Conservation (phyloP, 37 sponge, comb jelly and placozoan species). For the Aplysina aerophoba region DNA sequence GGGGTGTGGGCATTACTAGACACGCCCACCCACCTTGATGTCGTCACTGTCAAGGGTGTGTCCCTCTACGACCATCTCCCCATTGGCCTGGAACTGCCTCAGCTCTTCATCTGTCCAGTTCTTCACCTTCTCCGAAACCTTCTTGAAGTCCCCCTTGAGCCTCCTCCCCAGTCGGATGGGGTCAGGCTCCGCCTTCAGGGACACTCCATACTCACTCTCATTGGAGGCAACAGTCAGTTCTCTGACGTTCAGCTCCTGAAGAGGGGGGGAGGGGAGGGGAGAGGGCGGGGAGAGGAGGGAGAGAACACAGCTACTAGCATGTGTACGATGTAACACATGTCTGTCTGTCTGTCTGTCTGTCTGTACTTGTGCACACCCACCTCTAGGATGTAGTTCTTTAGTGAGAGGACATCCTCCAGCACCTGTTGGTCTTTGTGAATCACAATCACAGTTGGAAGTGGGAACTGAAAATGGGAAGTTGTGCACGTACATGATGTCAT, state of each 20-base stretch:
- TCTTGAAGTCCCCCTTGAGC: constrained; percentile 90
- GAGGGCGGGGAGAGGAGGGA: neutral
- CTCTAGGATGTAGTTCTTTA: constrained; percentile 86
- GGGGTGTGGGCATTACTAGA: neutral
- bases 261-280: too few species aligned
- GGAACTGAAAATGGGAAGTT: constrained; percentile 56
- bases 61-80: constrained; percentile 72
- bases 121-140: constrained; percentile 56
- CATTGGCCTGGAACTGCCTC: constrained; percentile 59
- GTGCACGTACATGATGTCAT: neutral
- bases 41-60: constrained; percentile 62
- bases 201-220: constrained; percentile 81
- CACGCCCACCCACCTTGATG: constrained; percentile 48
- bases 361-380: constrained; percentile 31
- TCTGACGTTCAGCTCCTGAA: constrained; percentile 90
- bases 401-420: constrained; percentile 63
- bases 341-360: too few species aligned
- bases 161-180: constrained; percentile 88
- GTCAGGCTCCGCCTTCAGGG: constrained; percentile 82
- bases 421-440: constrained; percentile 73
- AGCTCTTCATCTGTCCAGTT: constrained; percentile 71
- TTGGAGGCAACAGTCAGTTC: constrained; percentile 75
- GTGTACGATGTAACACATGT: too few species aligned
- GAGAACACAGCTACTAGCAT: too few species aligned
- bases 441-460: constrained; percentile 88